A percentile compares a stretch with the other conserved stretches of the same genome.
phyloP scores from a whole-genome alignment of 2,888 invertebrate genomes.

The Lasioglossum villosulum region DNA sequence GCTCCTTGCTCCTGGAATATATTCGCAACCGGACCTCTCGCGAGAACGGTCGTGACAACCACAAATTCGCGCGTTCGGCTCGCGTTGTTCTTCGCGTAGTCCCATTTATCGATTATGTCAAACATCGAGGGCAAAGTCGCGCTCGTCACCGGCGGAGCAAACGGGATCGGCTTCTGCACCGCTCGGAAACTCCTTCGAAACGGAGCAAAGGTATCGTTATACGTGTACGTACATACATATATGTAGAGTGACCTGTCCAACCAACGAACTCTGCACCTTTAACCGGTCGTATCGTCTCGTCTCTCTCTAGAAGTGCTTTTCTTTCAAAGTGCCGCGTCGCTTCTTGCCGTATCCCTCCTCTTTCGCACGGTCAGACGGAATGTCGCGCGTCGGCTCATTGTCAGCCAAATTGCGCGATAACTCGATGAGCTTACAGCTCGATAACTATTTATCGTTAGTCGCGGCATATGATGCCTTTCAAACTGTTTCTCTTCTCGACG shows the following conservation, averaged over 20 bases:
- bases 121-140: slow-evolving; percentile 67
- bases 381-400: too few relatives aligned
- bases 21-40: slow-evolving; percentile 35
- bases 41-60: slow-evolving; percentile 17
- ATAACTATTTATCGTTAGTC: too few relatives aligned
- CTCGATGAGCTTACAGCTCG: too few relatives aligned
- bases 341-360: too few relatives aligned
- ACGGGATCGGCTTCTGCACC: slow-evolving; percentile 85
- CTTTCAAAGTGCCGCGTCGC: too few relatives aligned
- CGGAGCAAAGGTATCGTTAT: slow-evolving; percentile 77
- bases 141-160: slow-evolving; percentile 86
- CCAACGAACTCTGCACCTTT: background rate
- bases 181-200: slow-evolving; percentile 84
- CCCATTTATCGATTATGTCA: slow-evolving; percentile 47
- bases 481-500: too few relatives aligned
- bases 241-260: background rate
- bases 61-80: background rate
- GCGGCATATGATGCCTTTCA: too few relatives aligned
- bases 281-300: too few relatives aligned
- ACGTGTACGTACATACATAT: too few relatives aligned
- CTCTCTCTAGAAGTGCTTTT: too few relatives aligned
- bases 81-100: background rate
- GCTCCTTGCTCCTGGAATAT: slow-evolving; percentile 21
- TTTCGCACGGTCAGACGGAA: too few relatives aligned
- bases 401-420: too few relatives aligned